A percentile compares a stretch with the other conserved stretches of the same genome.
These are phyloP conservation scores for Melanostoma mellinum DNA, from an alignment of 2,888 invertebrate genomes.

Conservation along the genomic window DNA sequence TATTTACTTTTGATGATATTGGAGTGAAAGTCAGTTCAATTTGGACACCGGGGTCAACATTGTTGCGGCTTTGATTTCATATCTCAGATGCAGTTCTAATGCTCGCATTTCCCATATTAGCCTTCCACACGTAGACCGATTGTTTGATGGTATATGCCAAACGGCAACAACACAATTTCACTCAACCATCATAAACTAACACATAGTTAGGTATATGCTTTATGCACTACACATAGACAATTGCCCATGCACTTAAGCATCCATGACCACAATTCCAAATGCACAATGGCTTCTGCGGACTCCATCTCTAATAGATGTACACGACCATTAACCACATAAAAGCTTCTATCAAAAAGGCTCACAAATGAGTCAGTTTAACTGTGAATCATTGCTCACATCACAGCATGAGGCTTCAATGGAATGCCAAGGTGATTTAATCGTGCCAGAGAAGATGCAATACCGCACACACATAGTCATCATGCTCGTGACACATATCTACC, in stretches of 20 bases:
- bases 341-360: conserved; percentile 25
- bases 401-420: conserved; percentile 31
- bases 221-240: neutral
- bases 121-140: no score
- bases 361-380: conserved; percentile 19
- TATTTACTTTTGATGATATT: no score
- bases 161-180: no score
- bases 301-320: conserved; percentile 22
- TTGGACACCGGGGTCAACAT: no score
- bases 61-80: no score
- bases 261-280: conserved; percentile 28
- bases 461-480: conserved; percentile 11
- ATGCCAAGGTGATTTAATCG: conserved; percentile 37
- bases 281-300: conserved; percentile 37
- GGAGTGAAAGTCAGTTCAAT: no score
- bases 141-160: no score
- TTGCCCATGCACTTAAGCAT: conserved; percentile 2
- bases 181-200: no score
- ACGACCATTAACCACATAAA: conserved; percentile 28
- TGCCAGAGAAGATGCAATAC: conserved; percentile 1
- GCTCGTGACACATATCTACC: conserved; percentile 14
- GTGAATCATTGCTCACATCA: conserved; percentile 23
- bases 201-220: neutral
- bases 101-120: no score
- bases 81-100: no score